These are phyloP conservation scores for Oryzias curvinotus DNA, from an alignment of 2,113 vertebrate genomes.

Conservation along the genomic window DNA sequence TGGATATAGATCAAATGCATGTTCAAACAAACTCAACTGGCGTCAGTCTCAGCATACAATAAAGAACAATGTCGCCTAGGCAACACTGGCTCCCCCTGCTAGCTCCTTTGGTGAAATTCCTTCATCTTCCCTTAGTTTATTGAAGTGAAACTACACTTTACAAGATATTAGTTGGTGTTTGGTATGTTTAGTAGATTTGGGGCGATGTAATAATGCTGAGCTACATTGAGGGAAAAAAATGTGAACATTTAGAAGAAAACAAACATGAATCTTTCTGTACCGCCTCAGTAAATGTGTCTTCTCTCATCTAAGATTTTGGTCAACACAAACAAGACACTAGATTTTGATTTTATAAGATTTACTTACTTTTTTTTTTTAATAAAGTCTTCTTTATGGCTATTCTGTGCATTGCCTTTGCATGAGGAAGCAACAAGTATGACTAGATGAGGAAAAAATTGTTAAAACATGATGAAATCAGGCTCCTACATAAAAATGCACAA, in stretches of 20 bases:
- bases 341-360: too few species aligned
- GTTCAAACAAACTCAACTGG: slow-evolving; percentile 65
- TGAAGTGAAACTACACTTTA: slow-evolving; percentile 15
- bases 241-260: too few species aligned
- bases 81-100: slow-evolving; percentile 37
- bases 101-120: slow-evolving; percentile 18
- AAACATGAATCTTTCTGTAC: too few species aligned
- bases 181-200: slow-evolving; percentile 8
- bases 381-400: too few species aligned
- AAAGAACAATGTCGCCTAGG: slow-evolving; percentile 74
- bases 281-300: too few species aligned
- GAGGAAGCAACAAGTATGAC: too few species aligned
- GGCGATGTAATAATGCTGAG: background rate
- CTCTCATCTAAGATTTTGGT: too few species aligned
- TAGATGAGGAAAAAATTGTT: background rate
- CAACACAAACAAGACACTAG: too few species aligned
- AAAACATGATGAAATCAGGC: slow-evolving; percentile 6
- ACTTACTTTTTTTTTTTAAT: too few species aligned
- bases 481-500: slow-evolving; percentile 8
- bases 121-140: slow-evolving; percentile 8
- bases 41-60: slow-evolving; percentile 40
- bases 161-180: slow-evolving; percentile 28
- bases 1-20: slow-evolving; percentile 69
- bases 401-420: too few species aligned
- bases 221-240: too few species aligned